These are phyloP conservation scores for Linnaemya tessellans DNA, from an alignment of 2,888 invertebrate species.

Conservation along the genomic window DNA sequence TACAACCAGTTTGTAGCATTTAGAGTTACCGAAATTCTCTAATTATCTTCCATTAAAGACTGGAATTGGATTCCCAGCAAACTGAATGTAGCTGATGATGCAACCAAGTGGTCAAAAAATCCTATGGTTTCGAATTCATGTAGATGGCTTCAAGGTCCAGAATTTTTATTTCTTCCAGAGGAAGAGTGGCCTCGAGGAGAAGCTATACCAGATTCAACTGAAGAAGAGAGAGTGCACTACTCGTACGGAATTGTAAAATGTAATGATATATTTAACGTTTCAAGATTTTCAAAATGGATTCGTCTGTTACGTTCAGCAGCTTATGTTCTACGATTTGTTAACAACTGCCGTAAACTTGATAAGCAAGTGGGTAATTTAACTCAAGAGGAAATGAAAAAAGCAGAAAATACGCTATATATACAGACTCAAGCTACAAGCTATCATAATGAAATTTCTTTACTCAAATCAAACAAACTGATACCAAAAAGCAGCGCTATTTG, in stretches of 20 bases:
- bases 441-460: too few species aligned
- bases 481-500: too few species aligned
- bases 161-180: conserved; percentile 15
- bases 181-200: conserved; percentile 1
- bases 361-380: too few species aligned
- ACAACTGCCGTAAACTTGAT: too few species aligned
- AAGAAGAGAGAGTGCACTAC: conserved; percentile 9
- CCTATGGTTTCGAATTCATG: conserved; percentile 16
- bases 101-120: conserved; percentile 5
- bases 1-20: conserved; percentile 19
- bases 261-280: not conserved
- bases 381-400: too few species aligned
- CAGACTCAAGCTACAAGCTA: too few species aligned
- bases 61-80: conserved; percentile 8
- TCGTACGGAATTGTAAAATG: not conserved
- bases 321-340: too few species aligned
- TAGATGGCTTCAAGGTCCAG: conserved; percentile 45
- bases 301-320: too few species aligned
- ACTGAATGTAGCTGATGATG: conserved; percentile 5
- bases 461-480: too few species aligned
- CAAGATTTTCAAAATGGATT: too few species aligned
- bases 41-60: not conserved
- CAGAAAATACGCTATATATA: too few species aligned
- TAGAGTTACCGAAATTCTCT: conserved; percentile 44
- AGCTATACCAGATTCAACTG: not conserved